Percentiles rank a stretch among this genome's conserved stretches.
Evolutionary conservation across 2,888 invertebrate species (phyloP).

Genomic region (Elmis aenea): DNA sequence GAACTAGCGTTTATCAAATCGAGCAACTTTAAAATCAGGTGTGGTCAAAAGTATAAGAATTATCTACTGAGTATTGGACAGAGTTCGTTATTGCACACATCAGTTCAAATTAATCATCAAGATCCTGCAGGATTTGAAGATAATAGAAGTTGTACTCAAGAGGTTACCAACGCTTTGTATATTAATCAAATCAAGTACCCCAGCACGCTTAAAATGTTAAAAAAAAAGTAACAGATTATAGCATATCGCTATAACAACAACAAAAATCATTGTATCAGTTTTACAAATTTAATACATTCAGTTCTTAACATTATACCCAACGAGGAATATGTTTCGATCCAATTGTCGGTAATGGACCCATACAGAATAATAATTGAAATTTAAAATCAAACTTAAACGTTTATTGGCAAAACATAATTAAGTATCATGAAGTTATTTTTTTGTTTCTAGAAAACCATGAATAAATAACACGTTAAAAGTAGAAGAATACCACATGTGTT

Average conservation of each 20-base stretch:
- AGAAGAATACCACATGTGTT: too few species aligned
- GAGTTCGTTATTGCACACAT: constrained; percentile 8
- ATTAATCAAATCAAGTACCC: constrained; percentile 14
- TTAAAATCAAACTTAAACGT: too few species aligned
- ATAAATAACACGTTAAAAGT: too few species aligned
- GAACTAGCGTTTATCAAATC: constrained; percentile 6
- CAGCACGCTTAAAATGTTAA: constrained; percentile 9
- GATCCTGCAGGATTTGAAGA: constrained; percentile 16
- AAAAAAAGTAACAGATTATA: too few species aligned
- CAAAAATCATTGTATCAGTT: constrained; percentile 10
- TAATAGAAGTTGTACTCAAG: constrained; percentile 11
- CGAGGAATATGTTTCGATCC: constrained; percentile 5
- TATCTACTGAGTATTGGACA: constrained; percentile 4
- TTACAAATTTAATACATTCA: constrained; percentile 6
- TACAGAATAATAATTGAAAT: too few species aligned
- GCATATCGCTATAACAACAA: constrained; percentile 7
- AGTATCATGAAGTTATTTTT: too few species aligned
- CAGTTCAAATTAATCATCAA: constrained; percentile 2
- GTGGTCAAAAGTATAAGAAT: background rate
- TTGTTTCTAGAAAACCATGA: too few species aligned
- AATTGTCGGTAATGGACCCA: too few species aligned
- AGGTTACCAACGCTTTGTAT: constrained; percentile 10
- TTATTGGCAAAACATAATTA: too few species aligned
- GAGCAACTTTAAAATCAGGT: constrained; percentile 5
- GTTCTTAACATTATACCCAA: constrained; percentile 10